Base-by-base conservation (phyloP, 2,888 invertebrate species). In the Baronia brevicornis region DNA sequence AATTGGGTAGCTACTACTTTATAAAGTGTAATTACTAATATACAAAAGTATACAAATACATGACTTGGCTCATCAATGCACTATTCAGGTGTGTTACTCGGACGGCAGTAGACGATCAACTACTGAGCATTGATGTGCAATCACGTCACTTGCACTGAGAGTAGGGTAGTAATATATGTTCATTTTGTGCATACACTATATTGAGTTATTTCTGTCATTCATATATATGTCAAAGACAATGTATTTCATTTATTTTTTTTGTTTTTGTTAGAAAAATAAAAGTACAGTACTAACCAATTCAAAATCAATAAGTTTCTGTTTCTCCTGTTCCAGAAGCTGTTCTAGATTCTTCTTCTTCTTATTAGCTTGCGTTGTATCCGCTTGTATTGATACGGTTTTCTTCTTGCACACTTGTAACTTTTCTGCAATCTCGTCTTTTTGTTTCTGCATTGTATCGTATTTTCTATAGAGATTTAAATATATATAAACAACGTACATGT, bases 271-370 rank as follows among this genome's bases (percentile, higher is more conserved):
- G 29, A 5, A n/a, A n/a, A 5, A 3, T 3, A 26, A 18, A 18
- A 7, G 15, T 1, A 1, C 8, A 9, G 7, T 26, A 32, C 64
- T 50, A 42, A 84, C 84, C 54, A 79, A 45, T 48, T 85, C 80
- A 23, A 80, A 54, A 3, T 84, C 84, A 20, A 84, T 89, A 1
- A 96, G 75, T 61, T 93, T 90, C n/a, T 75, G 77, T 45, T 85
- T 87, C 59, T 91, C 90, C 54, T 88, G 85, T 35, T 86, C 89
- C 1, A 94, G 63, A 7, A 88, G 82, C 26, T 89, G 87, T 39
- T 90, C 90, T 13, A 91, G 86, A 54, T 91, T 91, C 60, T 94
- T 94, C 41, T 90, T 87, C 44, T 91, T 90, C 47, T 90, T 91
- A 49, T 91, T 94, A 0, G 87, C 84, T 43, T 89, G 88, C 0